Base-by-base conservation (phyloP, 2,888 invertebrate genomes). In the Automeris io region DNA sequence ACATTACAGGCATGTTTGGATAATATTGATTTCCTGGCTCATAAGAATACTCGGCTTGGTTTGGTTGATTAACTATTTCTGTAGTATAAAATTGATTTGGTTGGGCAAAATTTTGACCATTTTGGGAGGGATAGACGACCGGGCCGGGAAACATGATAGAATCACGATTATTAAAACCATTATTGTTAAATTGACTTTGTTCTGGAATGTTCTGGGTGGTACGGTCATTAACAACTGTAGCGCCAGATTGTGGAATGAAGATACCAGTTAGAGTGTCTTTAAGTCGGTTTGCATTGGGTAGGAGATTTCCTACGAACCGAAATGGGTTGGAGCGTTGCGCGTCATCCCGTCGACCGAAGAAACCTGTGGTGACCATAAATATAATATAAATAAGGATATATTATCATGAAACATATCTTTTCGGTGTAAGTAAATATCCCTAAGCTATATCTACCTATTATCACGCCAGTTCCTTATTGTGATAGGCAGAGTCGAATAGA, bases 291-390 rank as follows among this genome's bases (percentile, higher is more conserved):
- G 58, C 43, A 5, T 49, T 49, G 7, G 57, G 52, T 3, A 64
- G 32, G 18, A 61, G 42, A 36, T 44, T 8, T 12, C 47, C 39
- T 13, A 53, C 57, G 18, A 54, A 45, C 11, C 22, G 26, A 13
- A 53, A 47, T 3, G 46, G 48, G 42, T 56, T 51, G 21, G 63
- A 54, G 6, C 63, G 54, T n/a, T n/a, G n/a, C n/a, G n/a, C n/a
- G 19, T 63, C 57, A 16, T 63, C 60, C 23, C 68, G 55, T 50
- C 52, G 59, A 7, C 60, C 63, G 46, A 62, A 70, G 57, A 72
- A 72, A 44, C 71, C 77, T 76, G 64, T 18, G 39, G n/a, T n/a
- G n/a, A n/a, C n/a, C n/a, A n/a, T n/a, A n/a, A n/a, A n/a, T n/a
- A n/a, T n/a, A n/a, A 40, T 6, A 39, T 12, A 13, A 24, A 37